Percentiles rank a stretch among this genome's conserved stretches.
phyloP scores from a whole-genome alignment of 1,140 invertebrate genomes.

The Radopholus similis region DNA sequence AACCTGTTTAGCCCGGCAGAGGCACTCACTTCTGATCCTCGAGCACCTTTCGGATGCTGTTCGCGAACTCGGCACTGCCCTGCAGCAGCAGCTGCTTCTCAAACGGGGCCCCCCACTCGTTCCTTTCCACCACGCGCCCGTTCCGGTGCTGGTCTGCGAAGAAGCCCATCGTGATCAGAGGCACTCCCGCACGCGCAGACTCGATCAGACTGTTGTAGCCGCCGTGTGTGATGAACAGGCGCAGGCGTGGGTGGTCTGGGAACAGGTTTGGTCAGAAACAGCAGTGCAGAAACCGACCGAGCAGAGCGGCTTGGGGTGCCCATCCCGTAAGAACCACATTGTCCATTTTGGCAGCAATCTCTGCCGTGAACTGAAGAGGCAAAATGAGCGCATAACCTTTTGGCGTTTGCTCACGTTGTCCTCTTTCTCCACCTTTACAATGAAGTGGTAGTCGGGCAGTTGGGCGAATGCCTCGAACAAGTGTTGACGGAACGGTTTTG shows the following conservation, averaged over 20 bases:
- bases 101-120: conserved; percentile 22
- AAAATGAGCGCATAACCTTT: neutral
- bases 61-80: neutral
- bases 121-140: conserved; percentile 22
- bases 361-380: neutral
- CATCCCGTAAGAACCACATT: neutral
- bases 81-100: conserved; percentile 16
- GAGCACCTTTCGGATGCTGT: neutral
- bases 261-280: too few species aligned
- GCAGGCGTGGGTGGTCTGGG: conserved; percentile 15
- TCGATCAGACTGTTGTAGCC: conserved; percentile 41
- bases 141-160: conserved; percentile 33
- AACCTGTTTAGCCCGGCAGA: neutral
- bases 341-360: neutral
- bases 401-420: conserved; percentile 14
- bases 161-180: conserved; percentile 31
- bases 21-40: conserved; percentile 3
- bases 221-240: conserved; percentile 38
- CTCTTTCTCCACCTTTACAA: conserved; percentile 36
- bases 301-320: neutral
- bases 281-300: neutral
- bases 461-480: conserved; percentile 17
- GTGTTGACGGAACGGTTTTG: conserved; percentile 21
- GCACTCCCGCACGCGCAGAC: conserved; percentile 25
- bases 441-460: conserved; percentile 30